Evolutionary conservation across 1,140 invertebrate species (phyloP).

Genomic region (Tetranychus cinnabarinus): DNA sequence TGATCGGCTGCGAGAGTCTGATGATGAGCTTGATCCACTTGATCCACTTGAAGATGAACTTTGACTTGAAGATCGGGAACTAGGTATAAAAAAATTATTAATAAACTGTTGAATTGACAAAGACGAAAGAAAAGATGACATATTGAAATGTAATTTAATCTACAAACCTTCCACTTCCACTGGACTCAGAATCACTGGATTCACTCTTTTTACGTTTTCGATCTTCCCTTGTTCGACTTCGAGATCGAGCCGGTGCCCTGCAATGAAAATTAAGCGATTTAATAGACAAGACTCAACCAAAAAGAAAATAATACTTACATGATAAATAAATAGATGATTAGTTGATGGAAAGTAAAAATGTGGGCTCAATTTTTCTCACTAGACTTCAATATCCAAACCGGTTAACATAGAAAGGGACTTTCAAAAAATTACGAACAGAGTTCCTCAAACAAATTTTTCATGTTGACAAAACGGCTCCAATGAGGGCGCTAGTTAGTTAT

Average conservation of each 20-base stretch:
- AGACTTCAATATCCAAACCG: too few species aligned
- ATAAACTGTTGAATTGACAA: not conserved
- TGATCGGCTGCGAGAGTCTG: not conserved
- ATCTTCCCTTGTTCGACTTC: not conserved
- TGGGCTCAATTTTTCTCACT: too few species aligned
- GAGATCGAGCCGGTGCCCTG: not conserved
- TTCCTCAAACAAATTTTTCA: too few species aligned
- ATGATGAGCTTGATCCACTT: not conserved
- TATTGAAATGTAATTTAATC: not conserved
- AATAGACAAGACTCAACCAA: too few species aligned
- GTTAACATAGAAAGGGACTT: too few species aligned
- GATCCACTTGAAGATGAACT: constrained; percentile 20
- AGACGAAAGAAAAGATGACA: not conserved
- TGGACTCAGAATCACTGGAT: not conserved
- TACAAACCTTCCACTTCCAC: not conserved
- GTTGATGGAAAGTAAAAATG: too few species aligned
- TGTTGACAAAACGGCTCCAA: too few species aligned
- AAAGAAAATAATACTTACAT: too few species aligned
- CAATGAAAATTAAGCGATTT: too few species aligned
- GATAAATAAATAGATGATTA: too few species aligned
- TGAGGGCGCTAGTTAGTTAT: too few species aligned
- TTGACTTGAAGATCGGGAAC: constrained; percentile 38
- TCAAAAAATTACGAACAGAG: too few species aligned
- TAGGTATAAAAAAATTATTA: constrained; percentile 23
- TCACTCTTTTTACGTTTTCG: not conserved